phyloP scores from a whole-genome alignment of 2,797 vertebrate genomes.

The Poecilia wingei region DNA sequence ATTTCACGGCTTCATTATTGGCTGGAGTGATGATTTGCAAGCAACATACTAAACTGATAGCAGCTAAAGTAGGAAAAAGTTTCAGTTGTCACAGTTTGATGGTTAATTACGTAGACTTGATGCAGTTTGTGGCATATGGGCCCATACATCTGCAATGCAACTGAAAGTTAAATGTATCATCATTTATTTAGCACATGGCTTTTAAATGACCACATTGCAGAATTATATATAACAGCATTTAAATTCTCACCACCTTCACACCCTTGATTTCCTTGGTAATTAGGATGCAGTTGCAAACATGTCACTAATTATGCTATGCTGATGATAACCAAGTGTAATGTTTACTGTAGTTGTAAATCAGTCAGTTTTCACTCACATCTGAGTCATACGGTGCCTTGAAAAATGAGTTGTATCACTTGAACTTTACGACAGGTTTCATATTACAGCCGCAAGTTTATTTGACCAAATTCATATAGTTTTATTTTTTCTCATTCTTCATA shows the following conservation, averaged over 20 bases:
- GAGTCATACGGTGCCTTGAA: not conserved
- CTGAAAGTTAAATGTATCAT: not conserved
- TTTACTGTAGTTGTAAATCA: not conserved
- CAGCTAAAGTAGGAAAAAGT: not conserved
- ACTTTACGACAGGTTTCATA: not conserved
- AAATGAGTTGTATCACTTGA: not conserved
- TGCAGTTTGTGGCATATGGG: not conserved
- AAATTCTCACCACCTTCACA: not conserved
- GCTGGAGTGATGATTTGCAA: not conserved
- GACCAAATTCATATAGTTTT: not conserved
- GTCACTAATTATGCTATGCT: not conserved
- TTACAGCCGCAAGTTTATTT: not conserved
- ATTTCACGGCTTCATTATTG: not conserved
- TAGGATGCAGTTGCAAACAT: not conserved
- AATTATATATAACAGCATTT: not conserved
- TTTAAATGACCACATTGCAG: not conserved
- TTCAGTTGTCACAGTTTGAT: not conserved
- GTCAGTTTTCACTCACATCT: not conserved
- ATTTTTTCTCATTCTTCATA: not conserved
- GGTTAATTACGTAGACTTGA: not conserved
- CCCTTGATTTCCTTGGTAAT: not conserved
- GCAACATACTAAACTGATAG: not conserved
- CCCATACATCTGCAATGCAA: not conserved
- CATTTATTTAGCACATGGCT: not conserved
- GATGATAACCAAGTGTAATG: not conserved